Evolutionary conservation across 2,888 invertebrate species (phyloP), one percentile per base, ranked within the genome.

Genomic region (Ptychoptera contaminata): DNA sequence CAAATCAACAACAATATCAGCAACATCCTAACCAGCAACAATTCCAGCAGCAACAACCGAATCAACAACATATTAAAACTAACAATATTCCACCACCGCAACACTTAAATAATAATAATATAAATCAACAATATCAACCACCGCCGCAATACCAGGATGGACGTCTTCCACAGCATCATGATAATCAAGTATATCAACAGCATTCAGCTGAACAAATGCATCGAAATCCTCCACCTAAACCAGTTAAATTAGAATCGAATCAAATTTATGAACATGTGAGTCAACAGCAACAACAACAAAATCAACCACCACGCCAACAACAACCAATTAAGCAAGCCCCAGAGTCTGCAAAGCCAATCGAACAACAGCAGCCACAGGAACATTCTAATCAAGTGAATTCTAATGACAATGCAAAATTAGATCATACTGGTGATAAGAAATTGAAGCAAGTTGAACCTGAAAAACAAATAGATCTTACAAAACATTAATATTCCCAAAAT

Each of bases 211-310:
- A 23, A 7, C 23, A 23, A 23, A 5, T 23, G 7, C 23, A 23
- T 3, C 23, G 23, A 35, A 49, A 49, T 43, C 47, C 43, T 41
- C 52, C 23, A 2, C n/a, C n/a, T n/a, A 62, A 60, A 30, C 60
- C 54, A 4, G 55, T 56, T 9, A 56, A 58, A 14, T 43, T 60
- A 29, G 50, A 58, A 48, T 53, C 51, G 1, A 58, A 60, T 48
- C 59, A 60, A 47, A 56, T 55, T 3, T 59, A 60, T 47, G 56
- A 60, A 39, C 51, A 56, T 41, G 55, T 50, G 14, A 14, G 31
- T 11, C 31, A 40, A 30, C 36, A 31, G 7, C 15, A 12, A n/a
- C 30, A 31, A 32, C n/a, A 11, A 15, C 31, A 8, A 40, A 31
- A 32, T 5, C 54, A 52, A 42, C 51, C 44, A 8, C 53, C 52